Evolutionary conservation across 1,140 invertebrate species (phyloP), one percentile per base, ranked within the genome.

Genomic region (Drosophila obscura): DNA sequence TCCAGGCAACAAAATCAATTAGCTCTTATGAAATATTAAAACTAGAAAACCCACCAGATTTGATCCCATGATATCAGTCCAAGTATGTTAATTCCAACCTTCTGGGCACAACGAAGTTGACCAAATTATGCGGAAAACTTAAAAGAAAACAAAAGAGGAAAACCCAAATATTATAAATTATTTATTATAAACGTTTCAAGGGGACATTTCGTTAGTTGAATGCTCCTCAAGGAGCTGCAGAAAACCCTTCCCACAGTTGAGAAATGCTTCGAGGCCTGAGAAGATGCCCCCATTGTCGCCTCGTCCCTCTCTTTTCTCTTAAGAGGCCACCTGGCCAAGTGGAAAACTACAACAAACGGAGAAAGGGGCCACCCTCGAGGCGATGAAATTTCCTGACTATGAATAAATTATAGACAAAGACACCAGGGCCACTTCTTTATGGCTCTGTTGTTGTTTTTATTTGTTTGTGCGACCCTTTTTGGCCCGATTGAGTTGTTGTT

Each of bases 381-480:
- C 78, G 78, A 78, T 77, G 84, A 87, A 87, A 87, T 82, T 82
- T 87, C 75, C 72, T 87, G 64, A 56, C 78, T 80, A 85, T 85
- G 78, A 85, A 85, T 85, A 85, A 85, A 85, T 87, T 87, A 87
- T 87, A 58, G 35, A 39, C 55, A 39, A 43, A 58, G 71, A 73
- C 62, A 31, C 43, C 19, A 11, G 43, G 41, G 53, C 46, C 64
- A 68, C 65, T 69, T 72, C 56, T n/a, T 72, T 61, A 60, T 49
- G 46, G 66, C 46, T 39, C 35, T 35, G 35, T 31, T 58, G 35
- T 13, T 39, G 35, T 8, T n/a, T n/a, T n/a, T 39, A 5, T 60
- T 73, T 73, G 68, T 44, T 44, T 50, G 35, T 39, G 68, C 45
- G 45, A 55, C 51, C 66, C 63, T 69, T 69, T 68, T 69, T 68